These are phyloP conservation scores for Leptestheria dahalacensis DNA, from an alignment of 1,140 invertebrate genomes.

Conservation along the genomic window DNA sequence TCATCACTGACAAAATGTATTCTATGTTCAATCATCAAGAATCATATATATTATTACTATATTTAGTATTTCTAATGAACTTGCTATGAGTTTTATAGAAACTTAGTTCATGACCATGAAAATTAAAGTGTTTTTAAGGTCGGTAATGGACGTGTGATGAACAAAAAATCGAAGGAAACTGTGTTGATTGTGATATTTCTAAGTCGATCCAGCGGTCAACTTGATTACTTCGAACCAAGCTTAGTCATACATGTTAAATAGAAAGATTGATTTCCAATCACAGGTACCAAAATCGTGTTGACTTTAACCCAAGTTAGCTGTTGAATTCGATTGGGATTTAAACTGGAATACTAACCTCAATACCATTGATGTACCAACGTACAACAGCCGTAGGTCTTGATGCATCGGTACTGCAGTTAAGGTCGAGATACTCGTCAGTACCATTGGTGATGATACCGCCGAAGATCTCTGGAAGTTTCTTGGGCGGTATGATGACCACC, in stretches of 20 bases:
- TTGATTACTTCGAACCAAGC: too few species aligned
- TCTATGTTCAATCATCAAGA: not conserved
- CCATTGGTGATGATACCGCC: not conserved
- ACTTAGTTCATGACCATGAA: too few species aligned
- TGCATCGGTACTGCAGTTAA: slow-evolving; percentile 11
- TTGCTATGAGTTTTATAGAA: too few species aligned
- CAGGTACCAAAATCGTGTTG: not conserved
- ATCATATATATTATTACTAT: too few species aligned
- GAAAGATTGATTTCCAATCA: too few species aligned
- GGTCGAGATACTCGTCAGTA: not conserved
- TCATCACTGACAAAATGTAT: not conserved
- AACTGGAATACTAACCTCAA: not conserved
- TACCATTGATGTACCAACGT: slow-evolving; percentile 10
- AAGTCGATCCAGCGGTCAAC: too few species aligned
- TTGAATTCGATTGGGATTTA: not conserved
- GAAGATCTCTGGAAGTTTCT: slow-evolving; percentile 2
- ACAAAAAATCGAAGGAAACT: too few species aligned
- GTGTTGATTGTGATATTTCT: too few species aligned
- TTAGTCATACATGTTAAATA: too few species aligned
- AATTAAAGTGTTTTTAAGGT: too few species aligned
- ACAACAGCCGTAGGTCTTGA: slow-evolving; percentile 10
- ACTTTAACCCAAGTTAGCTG: not conserved
- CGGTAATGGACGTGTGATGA: too few species aligned
- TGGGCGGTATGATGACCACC: slow-evolving; percentile 3
- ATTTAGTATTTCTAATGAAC: too few species aligned